Percentiles rank a stretch among this genome's conserved stretches.
These are phyloP conservation scores for Eidolon helvum DNA, from an alignment of 2,113 vertebrate species.

Conservation along the genomic window DNA sequence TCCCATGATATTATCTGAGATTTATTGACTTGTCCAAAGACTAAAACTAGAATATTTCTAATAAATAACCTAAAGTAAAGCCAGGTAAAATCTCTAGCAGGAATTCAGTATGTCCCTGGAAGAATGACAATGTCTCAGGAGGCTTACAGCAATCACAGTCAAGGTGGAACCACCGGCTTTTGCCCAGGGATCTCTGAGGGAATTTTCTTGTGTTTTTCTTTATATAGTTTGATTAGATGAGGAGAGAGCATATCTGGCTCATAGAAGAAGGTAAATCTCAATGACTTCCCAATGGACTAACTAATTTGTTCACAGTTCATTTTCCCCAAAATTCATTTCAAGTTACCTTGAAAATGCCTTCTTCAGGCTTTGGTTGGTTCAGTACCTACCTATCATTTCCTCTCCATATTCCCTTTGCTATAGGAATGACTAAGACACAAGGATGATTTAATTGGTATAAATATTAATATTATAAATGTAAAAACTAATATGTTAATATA, in stretches of 20 bases:
- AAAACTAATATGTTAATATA: background rate
- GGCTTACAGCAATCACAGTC: background rate
- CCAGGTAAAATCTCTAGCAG: background rate
- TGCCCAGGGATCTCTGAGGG: background rate
- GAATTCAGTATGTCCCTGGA: background rate
- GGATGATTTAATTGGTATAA: background rate
- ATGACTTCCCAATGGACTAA: background rate
- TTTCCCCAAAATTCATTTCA: background rate
- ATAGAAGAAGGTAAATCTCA: background rate
- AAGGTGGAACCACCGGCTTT: background rate
- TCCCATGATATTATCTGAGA: background rate
- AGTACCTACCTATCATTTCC: background rate
- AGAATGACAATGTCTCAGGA: background rate
- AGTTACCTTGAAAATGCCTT: background rate
- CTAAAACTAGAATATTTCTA: background rate
- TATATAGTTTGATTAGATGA: background rate
- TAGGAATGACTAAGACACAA: background rate
- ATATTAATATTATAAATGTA: background rate
- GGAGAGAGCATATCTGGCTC: background rate
- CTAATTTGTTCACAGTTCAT: background rate
- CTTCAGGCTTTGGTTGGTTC: background rate
- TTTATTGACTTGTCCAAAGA: background rate
- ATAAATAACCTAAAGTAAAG: background rate
- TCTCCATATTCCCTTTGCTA: background rate
- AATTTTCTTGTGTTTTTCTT: background rate